A percentile compares a stretch with the other conserved stretches of the same genome.
Evolutionary conservation across 2,113 vertebrate species (phyloP).

Genomic region (Ciconia boyciana): DNA sequence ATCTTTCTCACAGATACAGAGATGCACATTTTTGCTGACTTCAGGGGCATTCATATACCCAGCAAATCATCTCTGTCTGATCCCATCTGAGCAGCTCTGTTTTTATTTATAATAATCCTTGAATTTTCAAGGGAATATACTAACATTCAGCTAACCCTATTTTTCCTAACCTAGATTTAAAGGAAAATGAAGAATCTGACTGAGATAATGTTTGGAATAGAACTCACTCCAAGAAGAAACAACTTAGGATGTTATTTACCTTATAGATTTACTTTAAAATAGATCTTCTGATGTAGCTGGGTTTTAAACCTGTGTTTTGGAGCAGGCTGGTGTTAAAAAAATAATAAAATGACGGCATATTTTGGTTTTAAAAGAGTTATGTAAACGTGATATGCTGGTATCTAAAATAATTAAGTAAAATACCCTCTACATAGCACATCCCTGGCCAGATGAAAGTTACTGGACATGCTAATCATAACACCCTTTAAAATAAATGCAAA

Average conservation of each 20-base stretch:
- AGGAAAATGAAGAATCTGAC: not conserved
- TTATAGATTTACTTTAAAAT: not conserved
- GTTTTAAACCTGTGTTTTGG: not conserved
- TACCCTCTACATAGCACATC: not conserved
- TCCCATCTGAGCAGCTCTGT: slow-evolving; percentile 28
- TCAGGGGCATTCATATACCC: slow-evolving; percentile 28
- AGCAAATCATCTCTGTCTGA: slow-evolving; percentile 51
- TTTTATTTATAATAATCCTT: slow-evolving; percentile 49
- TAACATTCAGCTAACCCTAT: slow-evolving; percentile 3
- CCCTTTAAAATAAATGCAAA: not conserved
- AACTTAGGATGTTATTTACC: not conserved
- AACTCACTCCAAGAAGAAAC: not conserved
- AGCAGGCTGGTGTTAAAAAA: not conserved
- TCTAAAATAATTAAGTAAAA: not conserved
- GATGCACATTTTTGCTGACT: slow-evolving; percentile 63
- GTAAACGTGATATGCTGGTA: not conserved
- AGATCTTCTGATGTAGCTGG: not conserved
- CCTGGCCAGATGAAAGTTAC: not conserved
- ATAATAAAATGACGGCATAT: not conserved
- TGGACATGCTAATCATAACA: not conserved
- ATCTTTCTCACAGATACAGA: slow-evolving; percentile 29
- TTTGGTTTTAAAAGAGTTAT: not conserved
- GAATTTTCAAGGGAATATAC: slow-evolving; percentile 10
- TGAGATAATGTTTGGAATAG: not conserved
- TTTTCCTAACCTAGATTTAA: not conserved